Base-by-base conservation (phyloP, 2,797 vertebrate species). In the Poeciliopsis gracilis region DNA sequence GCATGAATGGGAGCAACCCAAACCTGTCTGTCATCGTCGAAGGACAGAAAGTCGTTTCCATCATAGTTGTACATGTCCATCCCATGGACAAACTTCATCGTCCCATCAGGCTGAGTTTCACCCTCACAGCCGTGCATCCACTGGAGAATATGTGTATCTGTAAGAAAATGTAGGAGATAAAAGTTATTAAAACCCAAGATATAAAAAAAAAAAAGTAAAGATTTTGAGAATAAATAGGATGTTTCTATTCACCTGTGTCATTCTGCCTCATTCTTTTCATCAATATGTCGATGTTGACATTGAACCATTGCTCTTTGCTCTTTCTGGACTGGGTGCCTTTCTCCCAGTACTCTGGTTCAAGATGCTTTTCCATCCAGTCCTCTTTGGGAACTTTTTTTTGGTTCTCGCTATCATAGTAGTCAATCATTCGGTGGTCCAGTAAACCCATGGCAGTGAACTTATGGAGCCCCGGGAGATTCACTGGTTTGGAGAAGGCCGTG, bases 281-380 rank as follows among this genome's bases (percentile, higher is more conserved):
- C 85, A 96, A 79, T 79, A 95, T 95, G 0, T 77, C 38, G n/a
- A 95, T 75, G 69, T 94, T 96, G 72, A 94, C 92, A 5, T 90
- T 88, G 87, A 95, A 95, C 93, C 94, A 95, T 82, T 90, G 90
- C 87, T 93, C 77, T 63, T 95, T 95, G 91, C 90, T 95, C 81
- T 53, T 61, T 7, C 92, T 86, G 51, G 94, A 93, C 75, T 82
- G 25, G 0, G 92, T 94, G 8, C 93, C 94, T 74, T 92, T 91
- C 0, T 43, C 18, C 93, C 93, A 95, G 84, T 95, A 95, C 0
- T 87, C 80, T 0, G 0, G 0, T 0, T 0, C 0, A 12, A 91
- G 71, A 0, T 0, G 18, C 0, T 84, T 0, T 0, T 3, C 0
- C 94, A 96, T 95, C 95, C 95, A 96, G 0, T 0, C 0, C 86